phyloP scores from a whole-genome alignment of 92 coral and sea anemone genomes.

The Paramuricea clavata region DNA sequence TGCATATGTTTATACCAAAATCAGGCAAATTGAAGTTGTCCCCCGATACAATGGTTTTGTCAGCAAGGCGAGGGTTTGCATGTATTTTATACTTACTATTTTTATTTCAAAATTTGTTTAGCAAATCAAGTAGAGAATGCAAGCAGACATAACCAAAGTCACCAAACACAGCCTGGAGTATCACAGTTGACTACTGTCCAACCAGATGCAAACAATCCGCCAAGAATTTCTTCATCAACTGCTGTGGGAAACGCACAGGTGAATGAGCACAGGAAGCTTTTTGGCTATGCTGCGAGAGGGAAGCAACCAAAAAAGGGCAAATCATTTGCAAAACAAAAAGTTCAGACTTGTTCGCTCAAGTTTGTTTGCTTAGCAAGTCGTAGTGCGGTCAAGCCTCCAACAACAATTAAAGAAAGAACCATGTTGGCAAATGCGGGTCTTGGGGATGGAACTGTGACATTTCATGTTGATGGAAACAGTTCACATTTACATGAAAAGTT shows the following conservation, averaged over 20 bases:
- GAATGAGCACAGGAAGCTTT: neutral
- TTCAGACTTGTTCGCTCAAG: neutral
- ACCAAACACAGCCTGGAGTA: neutral
- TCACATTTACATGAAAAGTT: constrained; percentile 13
- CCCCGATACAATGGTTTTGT: too few species aligned
- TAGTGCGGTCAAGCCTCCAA: neutral
- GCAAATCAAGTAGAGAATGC: too few species aligned
- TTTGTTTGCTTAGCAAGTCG: neutral
- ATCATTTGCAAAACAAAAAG: neutral
- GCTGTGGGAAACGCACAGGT: neutral
- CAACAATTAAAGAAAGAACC: neutral
- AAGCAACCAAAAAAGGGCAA: neutral
- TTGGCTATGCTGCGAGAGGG: neutral
- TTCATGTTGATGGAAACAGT: neutral
- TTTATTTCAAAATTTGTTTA: too few species aligned
- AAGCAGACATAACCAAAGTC: neutral
- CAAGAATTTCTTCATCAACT: too few species aligned
- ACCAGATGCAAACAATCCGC: neutral
- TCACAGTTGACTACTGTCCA: neutral
- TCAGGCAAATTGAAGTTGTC: too few species aligned
- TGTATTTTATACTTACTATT: too few species aligned
- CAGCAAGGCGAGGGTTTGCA: too few species aligned
- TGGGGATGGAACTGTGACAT: neutral
- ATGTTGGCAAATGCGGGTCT: neutral
- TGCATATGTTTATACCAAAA: too few species aligned